Percentiles rank a stretch among this genome's conserved stretches.
phyloP scores from a whole-genome alignment of 35 echinoderm and acorn worm genomes.

The Lytechinus pictus region DNA sequence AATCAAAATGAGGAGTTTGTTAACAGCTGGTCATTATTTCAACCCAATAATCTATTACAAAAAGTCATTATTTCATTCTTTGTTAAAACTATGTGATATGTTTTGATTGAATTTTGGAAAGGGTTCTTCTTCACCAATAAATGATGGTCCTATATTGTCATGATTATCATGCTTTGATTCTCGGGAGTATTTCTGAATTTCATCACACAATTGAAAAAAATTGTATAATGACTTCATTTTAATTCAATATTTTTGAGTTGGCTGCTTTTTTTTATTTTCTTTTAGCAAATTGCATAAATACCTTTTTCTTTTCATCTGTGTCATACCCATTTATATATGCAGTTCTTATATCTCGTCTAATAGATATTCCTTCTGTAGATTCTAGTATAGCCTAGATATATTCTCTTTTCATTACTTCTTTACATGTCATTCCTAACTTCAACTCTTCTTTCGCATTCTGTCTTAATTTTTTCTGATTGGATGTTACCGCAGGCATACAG shows the following conservation, averaged over 20 bases:
- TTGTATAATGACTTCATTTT: not conserved
- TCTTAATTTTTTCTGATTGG: constrained; percentile 20
- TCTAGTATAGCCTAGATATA: not conserved
- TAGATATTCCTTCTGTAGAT: not conserved
- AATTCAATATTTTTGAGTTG: not conserved
- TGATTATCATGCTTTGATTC: not conserved
- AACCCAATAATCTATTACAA: no score
- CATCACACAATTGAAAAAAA: no score
- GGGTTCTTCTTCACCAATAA: not conserved
- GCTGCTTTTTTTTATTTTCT: not conserved
- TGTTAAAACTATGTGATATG: not conserved
- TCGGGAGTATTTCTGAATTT: no score
- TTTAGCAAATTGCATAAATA: not conserved
- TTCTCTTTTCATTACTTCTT: not conserved
- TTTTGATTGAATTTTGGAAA: not conserved
- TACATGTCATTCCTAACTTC: not conserved
- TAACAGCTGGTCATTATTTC: no score
- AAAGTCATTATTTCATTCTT: not conserved
- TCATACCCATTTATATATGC: not conserved
- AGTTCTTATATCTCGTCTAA: not conserved
- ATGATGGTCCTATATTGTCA: not conserved
- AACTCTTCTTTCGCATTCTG: constrained; percentile 20
- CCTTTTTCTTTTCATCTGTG: not conserved
- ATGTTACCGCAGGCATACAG: constrained; percentile 73
- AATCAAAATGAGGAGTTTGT: no score